These are phyloP conservation scores for Symphodus melops DNA, from an alignment of 2,113 vertebrate species.

Conservation along the genomic window DNA sequence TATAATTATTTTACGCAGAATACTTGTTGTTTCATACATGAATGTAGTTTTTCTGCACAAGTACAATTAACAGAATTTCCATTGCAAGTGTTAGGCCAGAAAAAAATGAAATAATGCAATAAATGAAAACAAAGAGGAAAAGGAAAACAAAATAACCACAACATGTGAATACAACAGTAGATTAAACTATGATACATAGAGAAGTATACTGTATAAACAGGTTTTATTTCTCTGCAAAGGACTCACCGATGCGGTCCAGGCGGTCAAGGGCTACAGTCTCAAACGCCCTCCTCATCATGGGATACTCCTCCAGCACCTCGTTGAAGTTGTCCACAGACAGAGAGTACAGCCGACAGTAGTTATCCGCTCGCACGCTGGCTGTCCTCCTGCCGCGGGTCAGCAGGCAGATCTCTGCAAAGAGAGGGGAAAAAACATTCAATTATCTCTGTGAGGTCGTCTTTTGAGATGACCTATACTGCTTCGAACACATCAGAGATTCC, in stretches of 20 bases:
- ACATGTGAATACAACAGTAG: not conserved
- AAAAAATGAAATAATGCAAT: too few species aligned
- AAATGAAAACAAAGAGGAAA: not conserved
- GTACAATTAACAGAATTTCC: not conserved
- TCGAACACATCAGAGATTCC: conserved; percentile 21
- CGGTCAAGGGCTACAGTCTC: conserved; percentile 96
- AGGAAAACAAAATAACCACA: not conserved
- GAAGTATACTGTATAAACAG: not conserved
- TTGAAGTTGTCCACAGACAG: conserved; percentile 98
- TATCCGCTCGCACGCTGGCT: conserved; percentile 93
- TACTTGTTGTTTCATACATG: not conserved
- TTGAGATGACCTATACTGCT: conserved; percentile 3
- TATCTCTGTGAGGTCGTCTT: conserved; percentile 1
- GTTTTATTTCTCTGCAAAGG: not conserved
- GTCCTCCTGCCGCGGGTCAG: conserved; percentile 94
- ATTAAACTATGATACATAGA: not conserved
- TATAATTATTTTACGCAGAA: too few species aligned
- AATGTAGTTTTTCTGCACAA: not conserved
- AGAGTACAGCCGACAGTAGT: conserved; percentile 97
- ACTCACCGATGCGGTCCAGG: conserved; percentile 95
- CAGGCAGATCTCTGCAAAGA: conserved; percentile 92
- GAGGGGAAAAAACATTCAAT: not conserved
- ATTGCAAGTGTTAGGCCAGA: not conserved
- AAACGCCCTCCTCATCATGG: conserved; percentile 97
- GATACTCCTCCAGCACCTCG: conserved; percentile 96